These are phyloP conservation scores for Microctonus aethiopoides DNA, from an alignment of 2,888 invertebrate species.

Conservation along the genomic window DNA sequence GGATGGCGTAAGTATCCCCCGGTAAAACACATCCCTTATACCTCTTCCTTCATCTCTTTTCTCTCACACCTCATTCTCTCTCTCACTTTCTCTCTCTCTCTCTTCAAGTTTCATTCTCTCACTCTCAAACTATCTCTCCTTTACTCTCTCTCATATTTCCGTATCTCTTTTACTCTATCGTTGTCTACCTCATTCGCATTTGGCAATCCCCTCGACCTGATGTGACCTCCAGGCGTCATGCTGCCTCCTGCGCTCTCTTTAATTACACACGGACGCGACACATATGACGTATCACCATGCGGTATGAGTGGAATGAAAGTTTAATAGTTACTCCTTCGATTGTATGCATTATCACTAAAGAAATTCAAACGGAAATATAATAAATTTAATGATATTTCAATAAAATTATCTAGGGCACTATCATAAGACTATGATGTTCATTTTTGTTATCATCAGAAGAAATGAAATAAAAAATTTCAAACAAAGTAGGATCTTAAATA, in stretches of 20 bases:
- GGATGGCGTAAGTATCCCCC: slow-evolving; percentile 66
- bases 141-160: neutral
- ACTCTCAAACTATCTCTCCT: neutral
- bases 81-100: slow-evolving; percentile 49
- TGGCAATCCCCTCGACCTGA: slow-evolving; percentile 45
- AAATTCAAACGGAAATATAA: neutral
- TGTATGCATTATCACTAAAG: neutral
- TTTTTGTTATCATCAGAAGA: neutral
- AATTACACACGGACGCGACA: slow-evolving; percentile 60
- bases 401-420: neutral
- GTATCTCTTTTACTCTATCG: neutral
- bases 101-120: slow-evolving; percentile 46
- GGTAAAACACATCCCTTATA: slow-evolving; percentile 66
- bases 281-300: slow-evolving; percentile 58
- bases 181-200: neutral
- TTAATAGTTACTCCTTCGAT: neutral
- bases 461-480: slow-evolving; percentile 9
- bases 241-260: slow-evolving; percentile 63
- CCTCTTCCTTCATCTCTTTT: slow-evolving; percentile 48
- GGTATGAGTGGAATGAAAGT: slow-evolving; percentile 14
- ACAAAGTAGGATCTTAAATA: slow-evolving; percentile 44
- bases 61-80: slow-evolving; percentile 40
- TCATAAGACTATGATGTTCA: neutral
- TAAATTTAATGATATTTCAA: neutral
- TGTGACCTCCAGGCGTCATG: slow-evolving; percentile 61